Conservation (phyloP, 1,140 invertebrate genomes). For the Tetranychus urticae region DNA sequence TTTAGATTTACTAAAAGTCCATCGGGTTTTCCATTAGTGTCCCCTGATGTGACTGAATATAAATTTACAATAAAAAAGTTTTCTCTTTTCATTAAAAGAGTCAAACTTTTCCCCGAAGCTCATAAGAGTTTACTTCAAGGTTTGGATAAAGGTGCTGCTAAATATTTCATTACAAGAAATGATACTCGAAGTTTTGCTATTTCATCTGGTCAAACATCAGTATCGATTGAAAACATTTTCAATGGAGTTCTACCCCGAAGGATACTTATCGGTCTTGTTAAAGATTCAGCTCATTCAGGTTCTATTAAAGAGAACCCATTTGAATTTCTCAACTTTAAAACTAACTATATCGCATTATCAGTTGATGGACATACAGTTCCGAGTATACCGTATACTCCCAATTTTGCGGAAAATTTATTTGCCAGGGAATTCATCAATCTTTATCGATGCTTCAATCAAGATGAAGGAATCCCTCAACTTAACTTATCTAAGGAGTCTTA, state of each 20-base stretch:
- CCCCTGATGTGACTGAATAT: background rate
- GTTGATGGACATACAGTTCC: background rate
- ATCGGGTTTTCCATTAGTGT: background rate
- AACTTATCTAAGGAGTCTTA: too few species aligned
- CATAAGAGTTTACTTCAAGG: background rate
- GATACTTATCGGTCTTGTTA: background rate
- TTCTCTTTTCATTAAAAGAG: background rate
- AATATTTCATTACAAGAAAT: background rate
- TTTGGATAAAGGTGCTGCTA: background rate
- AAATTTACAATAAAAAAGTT: background rate
- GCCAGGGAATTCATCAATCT: background rate
- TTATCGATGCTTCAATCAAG: background rate
- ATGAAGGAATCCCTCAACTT: too few species aligned
- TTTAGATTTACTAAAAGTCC: background rate
- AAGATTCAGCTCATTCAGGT: background rate
- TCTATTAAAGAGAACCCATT: background rate
- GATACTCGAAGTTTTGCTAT: background rate
- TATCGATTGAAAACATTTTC: background rate
- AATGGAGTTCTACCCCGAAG: background rate
- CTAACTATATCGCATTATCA: background rate
- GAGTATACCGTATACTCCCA: background rate
- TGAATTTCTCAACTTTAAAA: background rate
- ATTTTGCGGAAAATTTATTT: background rate
- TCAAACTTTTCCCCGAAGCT: background rate
- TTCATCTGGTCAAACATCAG: background rate